Conservation (phyloP, 2,113 vertebrate genomes). For the Antigone vipio region DNA sequence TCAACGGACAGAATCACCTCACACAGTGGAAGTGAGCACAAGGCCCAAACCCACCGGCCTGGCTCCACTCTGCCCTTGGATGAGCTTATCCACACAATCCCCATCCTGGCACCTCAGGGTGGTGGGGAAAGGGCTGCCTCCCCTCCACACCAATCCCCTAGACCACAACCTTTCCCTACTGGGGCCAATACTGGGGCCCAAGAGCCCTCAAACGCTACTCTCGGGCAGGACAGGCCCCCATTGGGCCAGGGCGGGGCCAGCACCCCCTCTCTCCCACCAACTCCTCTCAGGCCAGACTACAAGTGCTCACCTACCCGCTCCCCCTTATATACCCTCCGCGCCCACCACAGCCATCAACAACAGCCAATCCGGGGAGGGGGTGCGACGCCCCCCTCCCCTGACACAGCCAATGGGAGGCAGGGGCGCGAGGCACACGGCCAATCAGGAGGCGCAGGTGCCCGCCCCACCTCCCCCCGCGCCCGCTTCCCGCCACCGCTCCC, state of each 20-base stretch:
- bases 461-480: neutral
- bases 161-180: accelerated
- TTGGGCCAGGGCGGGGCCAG: too few species aligned
- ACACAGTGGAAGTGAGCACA: accelerated
- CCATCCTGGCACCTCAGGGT: accelerated
- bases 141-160: neutral
- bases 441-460: neutral
- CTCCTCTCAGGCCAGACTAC: accelerated
- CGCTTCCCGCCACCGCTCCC: neutral
- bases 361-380: neutral
- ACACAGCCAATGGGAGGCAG: neutral
- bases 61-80: neutral
- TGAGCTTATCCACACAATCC: too few species aligned
- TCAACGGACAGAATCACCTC: accelerated
- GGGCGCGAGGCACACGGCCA: constrained; percentile 24
- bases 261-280: accelerated
- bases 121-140: accelerated
- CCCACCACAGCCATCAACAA: neutral
- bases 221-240: accelerated
- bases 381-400: neutral
- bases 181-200: accelerated
- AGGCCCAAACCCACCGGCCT: accelerated
- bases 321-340: neutral
- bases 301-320: accelerated
- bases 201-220: accelerated